Base-by-base conservation (phyloP, 2,888 invertebrate genomes). In the Andrena flavipes region DNA sequence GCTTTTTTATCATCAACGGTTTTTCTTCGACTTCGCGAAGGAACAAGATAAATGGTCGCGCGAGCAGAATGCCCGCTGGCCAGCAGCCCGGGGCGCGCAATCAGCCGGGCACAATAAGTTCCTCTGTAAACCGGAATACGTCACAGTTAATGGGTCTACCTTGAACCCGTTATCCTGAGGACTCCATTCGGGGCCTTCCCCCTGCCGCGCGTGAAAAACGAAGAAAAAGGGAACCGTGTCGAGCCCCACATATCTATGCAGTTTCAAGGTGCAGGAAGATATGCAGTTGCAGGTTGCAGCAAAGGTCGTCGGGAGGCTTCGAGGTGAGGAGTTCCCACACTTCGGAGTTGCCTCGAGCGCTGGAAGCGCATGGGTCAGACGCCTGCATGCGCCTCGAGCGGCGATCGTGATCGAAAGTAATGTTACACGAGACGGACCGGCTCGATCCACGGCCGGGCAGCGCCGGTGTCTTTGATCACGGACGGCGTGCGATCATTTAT, bases 301-400 rank as follows among this genome's bases (percentile, higher is more conserved):
- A 91, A 92, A 91, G 92, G 91, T 92, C 92, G 92, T 90, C 92
- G 90, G 90, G 91, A 91, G 90, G 91, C 91, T 91, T 81, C 88
- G 88, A 90, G 91, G 91, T 91, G 91, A 91, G 90, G 91, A 91
- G 92, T 93, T 93, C 93, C 93, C 93, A 93, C 92, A 93, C 92
- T 92, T 91, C 88, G 89, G 90, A 82, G 90, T 88, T 88, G 91
- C 91, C 91, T 86, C 78, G 86, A 91, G 92, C 92, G 90, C 90
- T 92, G 91, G 92, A 90, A 89, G 86, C 86, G 83, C 87, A 82
- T 87, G 91, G 93, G 93, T 92, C 92, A 93, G 92, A 92, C 87
- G 86, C 91, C 91, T 91, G 90, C 91, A 88, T 89, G 89, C 88
- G 91, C 93, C 91, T 90, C 89, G 87, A 89, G 91, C 90, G 76